Base-by-base conservation (phyloP, 2,113 vertebrate species). In the Cynoglossus semilaevis region DNA sequence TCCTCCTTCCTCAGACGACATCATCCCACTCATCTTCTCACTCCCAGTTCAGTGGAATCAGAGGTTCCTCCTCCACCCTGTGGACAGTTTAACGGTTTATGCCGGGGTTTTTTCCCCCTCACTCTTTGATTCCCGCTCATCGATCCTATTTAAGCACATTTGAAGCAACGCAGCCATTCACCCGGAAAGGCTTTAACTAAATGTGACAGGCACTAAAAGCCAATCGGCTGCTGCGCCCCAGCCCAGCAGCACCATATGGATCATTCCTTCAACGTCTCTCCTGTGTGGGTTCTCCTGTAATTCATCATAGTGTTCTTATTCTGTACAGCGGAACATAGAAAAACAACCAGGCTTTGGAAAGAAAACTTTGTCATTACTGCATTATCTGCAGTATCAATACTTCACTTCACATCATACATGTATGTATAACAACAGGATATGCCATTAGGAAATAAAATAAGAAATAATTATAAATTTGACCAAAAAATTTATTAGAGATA, bases 131-230 rank as follows among this genome's bases (percentile, higher is more conserved):
- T 79, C 16, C 64, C 54, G 43, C 22, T 38, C 78, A 85, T 85
- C 65, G 74, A 86, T 85, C 72, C 22, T 49, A 62, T 75, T 78
- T 63, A 76, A 63, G 67, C 78, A 75, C 80, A 64, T 72, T 74
- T 49, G 51, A 67, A 79, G 59, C 75, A 70, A 61, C 77, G 76
- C 57, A 15, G 18, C 53, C 68, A n/a, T 58, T 81, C 72, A 59
- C 45, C 63, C 64, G 48, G 46, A 57, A 55, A 63, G 15, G 10
- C 5, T 61, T 58, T 77, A 76, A 85, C 80, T 35, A 16, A 69
- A 79, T 68, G 70, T 72, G 84, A 80, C 84, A 67, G 63, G 11
- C 66, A 41, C 68, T 84, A 78, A 85, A 74, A 69, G 52, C 80
- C 70, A 46, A 44, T 57, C 61, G 15, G 6, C 59, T 13, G 55